Evolutionary conservation across 2,888 invertebrate species (phyloP).

Genomic region (Ceramica pisi): DNA sequence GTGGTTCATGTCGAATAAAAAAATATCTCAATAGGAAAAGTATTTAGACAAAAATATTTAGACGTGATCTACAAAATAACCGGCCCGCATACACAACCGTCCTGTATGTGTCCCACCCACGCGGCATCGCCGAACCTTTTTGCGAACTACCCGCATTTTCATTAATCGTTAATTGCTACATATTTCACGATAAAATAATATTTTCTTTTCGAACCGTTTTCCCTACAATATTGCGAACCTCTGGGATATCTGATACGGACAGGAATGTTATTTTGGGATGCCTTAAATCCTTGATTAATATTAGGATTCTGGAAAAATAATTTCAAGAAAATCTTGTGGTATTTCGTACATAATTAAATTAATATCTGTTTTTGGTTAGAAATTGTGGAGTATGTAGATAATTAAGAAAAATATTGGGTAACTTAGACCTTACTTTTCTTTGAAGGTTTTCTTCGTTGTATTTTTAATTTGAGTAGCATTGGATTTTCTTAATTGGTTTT

Average conservation of each 20-base stretch:
- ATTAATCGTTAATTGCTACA: constrained; percentile 57
- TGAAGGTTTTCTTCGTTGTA: background rate
- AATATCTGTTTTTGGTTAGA: constrained; percentile 18
- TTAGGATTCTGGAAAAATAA: constrained; percentile 23
- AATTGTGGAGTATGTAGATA: constrained; percentile 2
- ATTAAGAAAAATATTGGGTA: constrained; percentile 21
- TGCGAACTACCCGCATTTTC: constrained; percentile 41
- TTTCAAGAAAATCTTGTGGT: constrained; percentile 18
- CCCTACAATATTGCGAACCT: constrained; percentile 22
- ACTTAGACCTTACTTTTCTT: background rate
- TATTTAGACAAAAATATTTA: constrained; percentile 2
- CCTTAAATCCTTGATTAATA: constrained; percentile 29
- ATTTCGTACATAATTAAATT: constrained; percentile 42
- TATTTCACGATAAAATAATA: constrained; percentile 53
- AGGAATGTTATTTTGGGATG: constrained; percentile 51
- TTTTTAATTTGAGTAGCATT: background rate
- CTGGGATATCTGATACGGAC: constrained; percentile 31
- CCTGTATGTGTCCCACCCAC: background rate
- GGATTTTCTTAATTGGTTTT: background rate
- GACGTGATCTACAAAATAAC: background rate
- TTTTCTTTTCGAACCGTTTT: constrained; percentile 40
- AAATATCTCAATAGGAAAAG: constrained; percentile 1
- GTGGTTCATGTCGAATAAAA: background rate
- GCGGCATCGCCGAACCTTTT: constrained; percentile 16
- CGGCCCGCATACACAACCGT: background rate